Conservation (phyloP, 1,140 invertebrate genomes). For the Bombus turneri region DNA sequence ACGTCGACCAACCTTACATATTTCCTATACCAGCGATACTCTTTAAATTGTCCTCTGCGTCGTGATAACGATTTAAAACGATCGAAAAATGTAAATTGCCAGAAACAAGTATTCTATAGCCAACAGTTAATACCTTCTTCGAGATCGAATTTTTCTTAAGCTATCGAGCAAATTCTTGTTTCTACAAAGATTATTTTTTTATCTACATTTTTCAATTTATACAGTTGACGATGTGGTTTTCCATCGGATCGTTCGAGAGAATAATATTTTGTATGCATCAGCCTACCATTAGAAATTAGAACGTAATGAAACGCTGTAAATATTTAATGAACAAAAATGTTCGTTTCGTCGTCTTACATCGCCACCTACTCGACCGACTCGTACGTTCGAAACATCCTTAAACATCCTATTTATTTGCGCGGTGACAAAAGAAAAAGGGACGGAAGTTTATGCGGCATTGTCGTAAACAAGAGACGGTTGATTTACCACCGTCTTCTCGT, state of each 20-base stretch:
- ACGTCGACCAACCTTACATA: conserved; percentile 3
- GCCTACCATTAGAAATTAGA: no score
- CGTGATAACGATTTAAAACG: background rate
- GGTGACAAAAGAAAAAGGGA: conserved; percentile 7
- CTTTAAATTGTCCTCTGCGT: background rate
- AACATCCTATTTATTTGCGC: background rate
- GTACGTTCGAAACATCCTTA: background rate
- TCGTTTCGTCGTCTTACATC: background rate
- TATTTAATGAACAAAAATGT: background rate
- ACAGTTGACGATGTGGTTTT: no score
- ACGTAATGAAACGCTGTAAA: background rate
- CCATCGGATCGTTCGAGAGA: no score
- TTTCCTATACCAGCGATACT: background rate
- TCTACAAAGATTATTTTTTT: no score
- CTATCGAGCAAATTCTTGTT: background rate
- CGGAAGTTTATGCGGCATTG: conserved; percentile 55
- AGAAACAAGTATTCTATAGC: background rate
- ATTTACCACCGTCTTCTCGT: conserved; percentile 37
- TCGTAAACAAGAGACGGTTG: conserved; percentile 58
- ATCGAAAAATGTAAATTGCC: no score
- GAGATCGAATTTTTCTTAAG: background rate
- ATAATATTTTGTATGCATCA: no score
- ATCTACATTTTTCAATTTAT: no score
- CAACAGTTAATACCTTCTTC: background rate
- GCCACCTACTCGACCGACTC: background rate